phyloP scores from a whole-genome alignment of 1,140 invertebrate genomes.

The Tenebrio molitor region DNA sequence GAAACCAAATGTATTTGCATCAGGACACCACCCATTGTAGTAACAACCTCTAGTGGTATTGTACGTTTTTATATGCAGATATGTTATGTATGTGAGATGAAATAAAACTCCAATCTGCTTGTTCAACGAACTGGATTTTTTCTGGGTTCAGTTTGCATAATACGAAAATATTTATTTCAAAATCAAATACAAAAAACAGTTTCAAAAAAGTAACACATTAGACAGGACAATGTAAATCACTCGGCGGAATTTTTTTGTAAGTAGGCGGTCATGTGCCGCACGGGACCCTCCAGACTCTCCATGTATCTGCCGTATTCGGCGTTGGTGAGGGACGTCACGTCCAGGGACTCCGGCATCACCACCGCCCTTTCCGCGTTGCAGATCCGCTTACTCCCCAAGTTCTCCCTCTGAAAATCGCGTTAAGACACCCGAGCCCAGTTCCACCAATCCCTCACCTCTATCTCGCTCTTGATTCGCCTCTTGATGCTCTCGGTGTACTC shows the following conservation, averaged over 20 bases:
- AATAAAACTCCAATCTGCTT: slow-evolving; percentile 27
- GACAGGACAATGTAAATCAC: too few relatives aligned
- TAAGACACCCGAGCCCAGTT: neutral
- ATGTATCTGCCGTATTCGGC: slow-evolving; percentile 51
- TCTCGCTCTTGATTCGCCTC: slow-evolving; percentile 47
- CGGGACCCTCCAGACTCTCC: slow-evolving; percentile 49
- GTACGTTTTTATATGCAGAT: slow-evolving; percentile 39
- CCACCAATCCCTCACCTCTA: slow-evolving; percentile 47
- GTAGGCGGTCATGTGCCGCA: too few relatives aligned
- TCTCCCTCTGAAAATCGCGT: slow-evolving; percentile 49
- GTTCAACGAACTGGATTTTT: neutral
- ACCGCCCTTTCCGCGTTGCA: slow-evolving; percentile 44
- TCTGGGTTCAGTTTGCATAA: neutral
- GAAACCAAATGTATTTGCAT: neutral
- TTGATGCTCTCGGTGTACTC: slow-evolving; percentile 52
- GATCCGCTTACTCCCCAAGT: slow-evolving; percentile 49
- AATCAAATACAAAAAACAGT: too few relatives aligned
- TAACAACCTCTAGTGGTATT: slow-evolving; percentile 33
- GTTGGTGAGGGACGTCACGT: slow-evolving; percentile 44
- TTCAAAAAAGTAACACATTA: too few relatives aligned
- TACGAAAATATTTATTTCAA: neutral
- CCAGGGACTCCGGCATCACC: slow-evolving; percentile 2
- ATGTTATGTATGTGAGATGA: slow-evolving; percentile 7
- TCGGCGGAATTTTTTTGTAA: too few relatives aligned
- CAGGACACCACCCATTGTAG: slow-evolving; percentile 8